phyloP scores from a whole-genome alignment of 2,113 vertebrate species.

The Chaetodon auriga region DNA sequence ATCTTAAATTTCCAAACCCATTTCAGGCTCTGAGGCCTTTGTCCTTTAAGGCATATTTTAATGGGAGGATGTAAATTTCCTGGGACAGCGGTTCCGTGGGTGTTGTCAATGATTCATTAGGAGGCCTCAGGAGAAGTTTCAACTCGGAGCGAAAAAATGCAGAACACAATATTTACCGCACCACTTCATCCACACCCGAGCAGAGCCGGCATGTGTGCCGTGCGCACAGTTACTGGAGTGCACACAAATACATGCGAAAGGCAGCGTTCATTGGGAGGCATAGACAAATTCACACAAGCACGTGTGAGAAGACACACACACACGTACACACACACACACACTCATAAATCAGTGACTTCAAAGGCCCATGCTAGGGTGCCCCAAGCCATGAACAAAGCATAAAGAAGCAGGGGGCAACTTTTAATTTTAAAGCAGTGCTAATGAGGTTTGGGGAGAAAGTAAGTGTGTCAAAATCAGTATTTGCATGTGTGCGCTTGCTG shows the following conservation, averaged over 20 bases:
- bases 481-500: conserved; percentile 5
- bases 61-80: conserved; percentile 77
- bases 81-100: conserved; percentile 68
- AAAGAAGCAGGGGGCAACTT: conserved; percentile 62
- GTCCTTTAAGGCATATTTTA: conserved; percentile 72
- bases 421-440: conserved; percentile 74
- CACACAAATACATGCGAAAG: not conserved
- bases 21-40: conserved; percentile 40
- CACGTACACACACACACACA: not conserved
- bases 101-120: conserved; percentile 77
- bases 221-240: conserved; percentile 5
- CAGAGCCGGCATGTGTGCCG: not conserved
- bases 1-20: conserved; percentile 50
- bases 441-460: conserved; percentile 69
- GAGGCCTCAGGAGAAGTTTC: conserved; percentile 45
- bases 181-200: conserved; percentile 39
- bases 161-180: conserved; percentile 53
- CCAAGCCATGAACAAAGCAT: conserved; percentile 59
- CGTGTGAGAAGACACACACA: not conserved
- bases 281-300: not conserved
- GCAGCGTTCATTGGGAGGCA: not conserved
- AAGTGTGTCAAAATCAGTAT: conserved; percentile 30
- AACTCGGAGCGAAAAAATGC: conserved; percentile 37
- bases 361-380: conserved; percentile 51
- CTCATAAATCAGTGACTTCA: conserved; percentile 63